phyloP scores from a whole-genome alignment of 2,113 vertebrate genomes.

The Melanostigma gelatinosum region DNA sequence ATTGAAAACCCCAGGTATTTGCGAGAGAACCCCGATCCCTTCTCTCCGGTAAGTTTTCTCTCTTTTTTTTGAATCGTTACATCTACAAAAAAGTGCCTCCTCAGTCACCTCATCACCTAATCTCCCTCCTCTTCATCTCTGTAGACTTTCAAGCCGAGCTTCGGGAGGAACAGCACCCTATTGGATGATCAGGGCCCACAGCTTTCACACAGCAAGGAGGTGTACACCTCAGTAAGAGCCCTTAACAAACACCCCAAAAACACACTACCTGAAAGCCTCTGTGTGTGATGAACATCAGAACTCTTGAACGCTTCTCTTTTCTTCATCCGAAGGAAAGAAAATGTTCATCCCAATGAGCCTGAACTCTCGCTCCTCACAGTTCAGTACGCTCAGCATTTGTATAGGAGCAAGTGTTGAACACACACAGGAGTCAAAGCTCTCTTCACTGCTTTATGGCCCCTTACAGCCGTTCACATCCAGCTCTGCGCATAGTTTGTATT shows the following conservation, averaged over 20 bases:
- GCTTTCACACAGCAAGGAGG: constrained; percentile 79
- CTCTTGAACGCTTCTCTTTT: constrained; percentile 3
- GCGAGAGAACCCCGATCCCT: constrained; percentile 86
- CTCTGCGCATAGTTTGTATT: constrained; percentile 48
- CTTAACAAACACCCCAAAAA: neutral
- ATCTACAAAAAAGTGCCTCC: constrained; percentile 10
- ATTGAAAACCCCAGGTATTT: constrained; percentile 94
- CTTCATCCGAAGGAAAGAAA: constrained; percentile 14
- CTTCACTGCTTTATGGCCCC: constrained; percentile 40
- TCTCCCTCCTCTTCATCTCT: constrained; percentile 37
- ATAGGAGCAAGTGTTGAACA: constrained; percentile 35
- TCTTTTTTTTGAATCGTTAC: constrained; percentile 2
- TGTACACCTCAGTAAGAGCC: constrained; percentile 35
- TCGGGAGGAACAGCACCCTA: constrained; percentile 77
- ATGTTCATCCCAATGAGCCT: constrained; percentile 20
- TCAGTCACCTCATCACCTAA: constrained; percentile 2
- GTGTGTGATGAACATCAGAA: constrained; percentile 23
- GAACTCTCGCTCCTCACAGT: constrained; percentile 3
- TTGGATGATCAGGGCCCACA: constrained; percentile 70
- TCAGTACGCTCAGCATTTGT: constrained; percentile 16
- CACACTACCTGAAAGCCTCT: neutral
- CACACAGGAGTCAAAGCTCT: constrained; percentile 38
- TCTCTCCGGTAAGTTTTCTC: constrained; percentile 87
- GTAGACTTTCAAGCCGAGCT: constrained; percentile 77
- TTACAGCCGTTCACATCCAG: constrained; percentile 39